Percentiles rank a stretch among this genome's conserved stretches.
Conservation (phyloP, 2,113 vertebrate genomes). For the Tamias sibiricus region DNA sequence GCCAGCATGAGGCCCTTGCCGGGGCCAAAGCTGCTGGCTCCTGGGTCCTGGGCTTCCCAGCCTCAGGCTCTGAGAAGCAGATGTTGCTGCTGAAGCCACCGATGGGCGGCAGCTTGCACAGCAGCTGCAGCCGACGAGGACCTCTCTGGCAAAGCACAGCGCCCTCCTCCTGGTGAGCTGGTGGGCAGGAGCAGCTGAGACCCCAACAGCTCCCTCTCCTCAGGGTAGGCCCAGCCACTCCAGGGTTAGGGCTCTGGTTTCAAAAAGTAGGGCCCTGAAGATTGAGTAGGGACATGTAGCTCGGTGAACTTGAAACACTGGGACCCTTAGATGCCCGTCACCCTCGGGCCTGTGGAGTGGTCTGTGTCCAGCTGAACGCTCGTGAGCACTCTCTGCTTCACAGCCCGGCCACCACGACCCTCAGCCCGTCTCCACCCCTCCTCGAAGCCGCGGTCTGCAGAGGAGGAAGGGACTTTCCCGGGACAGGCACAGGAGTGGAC, state of each 20-base stretch:
- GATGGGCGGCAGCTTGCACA: rapidly evolving
- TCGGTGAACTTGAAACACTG: not conserved
- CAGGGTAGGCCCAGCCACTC: not conserved
- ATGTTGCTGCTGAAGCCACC: not conserved
- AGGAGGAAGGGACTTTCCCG: not conserved
- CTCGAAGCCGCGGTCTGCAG: not conserved
- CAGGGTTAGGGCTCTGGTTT: not conserved
- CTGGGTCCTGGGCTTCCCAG: not conserved
- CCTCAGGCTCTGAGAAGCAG: not conserved
- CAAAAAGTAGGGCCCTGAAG: not conserved
- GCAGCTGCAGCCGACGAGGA: not conserved
- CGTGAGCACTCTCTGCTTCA: not conserved
- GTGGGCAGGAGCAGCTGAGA: not conserved
- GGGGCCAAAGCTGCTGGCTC: no score
- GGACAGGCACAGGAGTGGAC: no score
- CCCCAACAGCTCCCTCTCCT: rapidly evolving
- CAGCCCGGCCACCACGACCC: rapidly evolving
- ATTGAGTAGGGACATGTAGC: no score
- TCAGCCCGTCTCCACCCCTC: not conserved
- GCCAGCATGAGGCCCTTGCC: no score
- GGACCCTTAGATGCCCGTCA: not conserved
- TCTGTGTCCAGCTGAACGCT: not conserved
- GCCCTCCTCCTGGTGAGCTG: no score
- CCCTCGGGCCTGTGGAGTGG: not conserved
- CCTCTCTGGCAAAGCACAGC: not conserved